phyloP scores from a whole-genome alignment of 2,888 invertebrate species.

The Spodoptera picta region DNA sequence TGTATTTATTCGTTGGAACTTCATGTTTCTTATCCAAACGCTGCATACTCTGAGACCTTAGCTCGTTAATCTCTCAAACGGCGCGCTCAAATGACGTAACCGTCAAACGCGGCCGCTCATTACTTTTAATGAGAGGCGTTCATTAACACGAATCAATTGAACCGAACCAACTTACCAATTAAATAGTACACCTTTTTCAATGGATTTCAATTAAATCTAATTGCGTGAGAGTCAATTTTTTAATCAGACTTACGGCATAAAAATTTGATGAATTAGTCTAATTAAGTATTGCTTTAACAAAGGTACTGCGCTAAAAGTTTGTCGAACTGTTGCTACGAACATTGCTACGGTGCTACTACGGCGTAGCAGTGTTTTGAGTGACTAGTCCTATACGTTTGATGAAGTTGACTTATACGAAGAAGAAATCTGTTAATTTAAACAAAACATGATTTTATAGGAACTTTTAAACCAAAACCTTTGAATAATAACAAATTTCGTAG shows the following conservation, averaged over 20 bases:
- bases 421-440: too few species aligned
- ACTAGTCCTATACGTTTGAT: too few species aligned
- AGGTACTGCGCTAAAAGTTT: too few species aligned
- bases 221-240: constrained; percentile 30
- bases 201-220: constrained; percentile 46
- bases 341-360: too few species aligned
- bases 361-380: too few species aligned
- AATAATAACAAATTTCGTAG: too few species aligned
- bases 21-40: constrained; percentile 30
- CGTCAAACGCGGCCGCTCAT: constrained; percentile 60
- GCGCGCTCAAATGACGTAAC: constrained; percentile 60
- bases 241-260: not conserved
- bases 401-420: too few species aligned
- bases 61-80: constrained; percentile 65
- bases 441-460: too few species aligned
- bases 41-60: constrained; percentile 37
- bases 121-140: constrained; percentile 65
- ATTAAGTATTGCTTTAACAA: not conserved
- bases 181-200: constrained; percentile 49
- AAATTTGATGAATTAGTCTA: not conserved
- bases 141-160: constrained; percentile 63
- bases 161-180: constrained; percentile 53
- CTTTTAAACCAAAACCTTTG: too few species aligned
- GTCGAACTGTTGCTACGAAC: too few species aligned
- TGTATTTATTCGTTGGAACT: too few species aligned